Evolutionary conservation across 2,888 invertebrate species (phyloP), one percentile per base, ranked within the genome.

Genomic region (Megastigmus dorsalis): DNA sequence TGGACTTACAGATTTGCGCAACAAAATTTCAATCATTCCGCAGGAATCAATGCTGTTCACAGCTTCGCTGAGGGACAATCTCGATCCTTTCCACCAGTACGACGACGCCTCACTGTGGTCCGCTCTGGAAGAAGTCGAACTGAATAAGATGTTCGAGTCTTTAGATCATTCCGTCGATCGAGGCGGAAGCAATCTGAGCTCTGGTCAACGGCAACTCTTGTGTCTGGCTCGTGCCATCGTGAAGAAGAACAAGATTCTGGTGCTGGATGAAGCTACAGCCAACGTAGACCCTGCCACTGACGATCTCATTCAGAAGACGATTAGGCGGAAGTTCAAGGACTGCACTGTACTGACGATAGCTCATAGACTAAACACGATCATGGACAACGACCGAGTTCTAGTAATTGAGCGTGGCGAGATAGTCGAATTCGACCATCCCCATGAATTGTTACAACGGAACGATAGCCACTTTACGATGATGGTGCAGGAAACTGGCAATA

Each of bases 331-430:
- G 83, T 97, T 97, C 85, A 90, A 90, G 13, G 89, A 93, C 26
- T 97, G 96, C 87, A 96, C 97, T 0, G 96, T 97, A 6, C 88
- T 97, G 52, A 97, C 97, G 0, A 95, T 97, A 38, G 97, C 97
- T 0, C 97, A 97, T 87, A 91, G 97, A 48, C 90, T 97, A 26
- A 93, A 97, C 86, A 97, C 97, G 0, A 95, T 97, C 78, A 97
- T 97, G 95, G 97, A 97, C 88, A 95, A 95, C 0, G 95, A 97
- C 88, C 92, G 93, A 77, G 94, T 97, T 15, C 89, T 97, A 84
- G 96, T 97, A 0, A 93, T 97, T 92, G 94, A 95, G 84, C 91
- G 93, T 3, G 97, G 97, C 0, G 88, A 90, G 52, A 90, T 93
- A 67, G 91, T 92, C 6, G 94, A 94, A 86, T 94, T 91, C 81